Conservation (phyloP, 2,113 vertebrate genomes). For the Dromas ardeola region DNA sequence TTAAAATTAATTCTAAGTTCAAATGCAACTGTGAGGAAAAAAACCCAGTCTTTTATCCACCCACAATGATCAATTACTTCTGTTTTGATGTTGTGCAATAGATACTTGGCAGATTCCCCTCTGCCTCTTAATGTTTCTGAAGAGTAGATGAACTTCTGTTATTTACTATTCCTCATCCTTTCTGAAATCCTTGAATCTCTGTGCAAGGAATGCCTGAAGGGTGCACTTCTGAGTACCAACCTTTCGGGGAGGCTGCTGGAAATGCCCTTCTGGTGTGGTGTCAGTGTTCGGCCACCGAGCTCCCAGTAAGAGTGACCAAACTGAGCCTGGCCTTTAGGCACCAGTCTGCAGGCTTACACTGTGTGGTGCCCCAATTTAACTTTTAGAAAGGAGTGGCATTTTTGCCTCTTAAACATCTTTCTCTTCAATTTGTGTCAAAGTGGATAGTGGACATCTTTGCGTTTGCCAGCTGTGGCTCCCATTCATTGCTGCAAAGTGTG, state of each 20-base stretch:
- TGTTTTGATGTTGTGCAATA: not conserved
- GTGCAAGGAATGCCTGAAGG: not conserved
- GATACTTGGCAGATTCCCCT: not conserved
- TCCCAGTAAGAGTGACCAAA: not conserved
- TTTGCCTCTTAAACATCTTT: not conserved
- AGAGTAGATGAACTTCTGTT: not conserved
- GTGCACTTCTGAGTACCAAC: not conserved
- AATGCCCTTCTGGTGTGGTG: rapidly evolving
- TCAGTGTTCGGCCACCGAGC: not conserved
- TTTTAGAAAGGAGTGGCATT: not conserved
- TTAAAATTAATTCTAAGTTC: not conserved
- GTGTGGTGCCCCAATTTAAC: not conserved
- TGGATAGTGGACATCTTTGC: not conserved
- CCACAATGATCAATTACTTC: not conserved
- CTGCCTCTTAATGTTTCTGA: not conserved
- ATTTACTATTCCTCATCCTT: not conserved
- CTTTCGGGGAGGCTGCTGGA: not conserved
- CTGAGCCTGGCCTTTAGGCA: not conserved
- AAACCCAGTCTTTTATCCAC: not conserved
- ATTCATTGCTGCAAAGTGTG: not conserved
- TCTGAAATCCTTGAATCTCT: not conserved
- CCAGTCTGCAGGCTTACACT: not conserved
- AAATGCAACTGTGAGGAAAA: not conserved
- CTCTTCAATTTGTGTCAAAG: not conserved
- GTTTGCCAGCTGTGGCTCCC: not conserved